phyloP scores from a whole-genome alignment of 2,797 vertebrate genomes.

The Lates japonicus region DNA sequence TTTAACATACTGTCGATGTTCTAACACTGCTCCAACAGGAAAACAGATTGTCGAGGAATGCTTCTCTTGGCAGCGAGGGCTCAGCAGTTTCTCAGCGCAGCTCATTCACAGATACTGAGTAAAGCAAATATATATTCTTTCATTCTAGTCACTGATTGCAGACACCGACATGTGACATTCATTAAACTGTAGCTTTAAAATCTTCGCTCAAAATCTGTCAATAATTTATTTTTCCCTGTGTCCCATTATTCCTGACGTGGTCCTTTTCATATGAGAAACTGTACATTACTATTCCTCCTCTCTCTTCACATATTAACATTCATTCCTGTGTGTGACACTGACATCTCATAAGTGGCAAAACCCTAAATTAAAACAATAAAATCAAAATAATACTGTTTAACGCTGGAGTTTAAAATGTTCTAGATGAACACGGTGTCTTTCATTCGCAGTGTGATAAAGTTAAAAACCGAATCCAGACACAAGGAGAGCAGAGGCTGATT shows the following conservation, averaged over 20 bases:
- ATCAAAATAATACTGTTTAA: conserved; percentile 80
- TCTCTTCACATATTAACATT: conserved; percentile 65
- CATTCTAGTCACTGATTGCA: conserved; percentile 40
- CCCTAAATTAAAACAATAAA: conserved; percentile 68
- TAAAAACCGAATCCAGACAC: conserved; percentile 1
- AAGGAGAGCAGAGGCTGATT: conserved; percentile 14
- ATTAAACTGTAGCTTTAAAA: conserved; percentile 27
- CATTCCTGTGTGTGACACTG: conserved; percentile 44
- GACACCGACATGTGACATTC: conserved; percentile 5
- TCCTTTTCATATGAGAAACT: conserved; percentile 40
- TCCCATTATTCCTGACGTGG: background rate
- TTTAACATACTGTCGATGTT: background rate
- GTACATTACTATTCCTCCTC: conserved; percentile 26
- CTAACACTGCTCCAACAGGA: background rate
- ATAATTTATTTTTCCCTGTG: conserved; percentile 5
- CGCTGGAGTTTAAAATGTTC: conserved; percentile 38
- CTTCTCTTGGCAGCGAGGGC: background rate
- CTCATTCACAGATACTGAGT: conserved; percentile 13
- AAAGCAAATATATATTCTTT: background rate
- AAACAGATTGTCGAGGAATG: background rate
- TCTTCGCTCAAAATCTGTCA: conserved; percentile 7
- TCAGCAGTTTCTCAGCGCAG: background rate
- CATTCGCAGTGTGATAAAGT: background rate
- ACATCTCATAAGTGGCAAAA: conserved; percentile 43
- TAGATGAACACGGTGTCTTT: conserved; percentile 14